Conservation (phyloP, 2,113 vertebrate genomes). For the Hyla sarda region DNA sequence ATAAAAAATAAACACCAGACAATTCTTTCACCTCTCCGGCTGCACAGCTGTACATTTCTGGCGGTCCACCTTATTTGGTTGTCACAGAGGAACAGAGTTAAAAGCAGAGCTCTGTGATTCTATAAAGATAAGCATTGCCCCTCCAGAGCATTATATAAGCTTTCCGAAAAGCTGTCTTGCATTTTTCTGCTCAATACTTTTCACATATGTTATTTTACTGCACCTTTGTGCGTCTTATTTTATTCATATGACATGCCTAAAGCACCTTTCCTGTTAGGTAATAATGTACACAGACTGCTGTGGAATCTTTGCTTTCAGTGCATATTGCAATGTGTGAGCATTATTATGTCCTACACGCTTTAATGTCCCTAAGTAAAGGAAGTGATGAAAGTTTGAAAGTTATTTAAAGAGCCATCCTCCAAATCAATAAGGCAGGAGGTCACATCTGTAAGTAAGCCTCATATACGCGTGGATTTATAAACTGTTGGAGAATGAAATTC, state of each 20-base stretch:
- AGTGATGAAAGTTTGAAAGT: neutral
- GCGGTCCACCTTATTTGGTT: neutral
- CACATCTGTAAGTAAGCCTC: conserved; percentile 20
- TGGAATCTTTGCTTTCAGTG: neutral
- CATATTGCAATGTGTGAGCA: neutral
- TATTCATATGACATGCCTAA: neutral
- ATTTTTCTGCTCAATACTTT: neutral
- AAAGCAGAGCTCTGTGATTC: neutral
- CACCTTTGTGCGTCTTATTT: neutral
- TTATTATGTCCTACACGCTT: conserved; percentile 2
- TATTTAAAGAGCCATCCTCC: neutral
- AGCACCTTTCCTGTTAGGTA: neutral
- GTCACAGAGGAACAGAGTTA: neutral
- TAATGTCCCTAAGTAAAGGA: neutral
- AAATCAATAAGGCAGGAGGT: conserved; percentile 30
- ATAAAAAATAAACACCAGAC: too few species aligned
- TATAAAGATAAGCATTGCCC: neutral
- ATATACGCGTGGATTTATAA: neutral
- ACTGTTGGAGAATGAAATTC: neutral
- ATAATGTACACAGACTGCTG: neutral
- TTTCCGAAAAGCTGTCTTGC: neutral
- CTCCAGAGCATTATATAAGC: neutral
- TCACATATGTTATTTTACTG: conserved; percentile 5
- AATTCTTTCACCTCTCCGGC: neutral
- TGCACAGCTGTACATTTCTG: neutral